Conservation (phyloP, 1,140 invertebrate genomes). For the Portunus trituberculatus region DNA sequence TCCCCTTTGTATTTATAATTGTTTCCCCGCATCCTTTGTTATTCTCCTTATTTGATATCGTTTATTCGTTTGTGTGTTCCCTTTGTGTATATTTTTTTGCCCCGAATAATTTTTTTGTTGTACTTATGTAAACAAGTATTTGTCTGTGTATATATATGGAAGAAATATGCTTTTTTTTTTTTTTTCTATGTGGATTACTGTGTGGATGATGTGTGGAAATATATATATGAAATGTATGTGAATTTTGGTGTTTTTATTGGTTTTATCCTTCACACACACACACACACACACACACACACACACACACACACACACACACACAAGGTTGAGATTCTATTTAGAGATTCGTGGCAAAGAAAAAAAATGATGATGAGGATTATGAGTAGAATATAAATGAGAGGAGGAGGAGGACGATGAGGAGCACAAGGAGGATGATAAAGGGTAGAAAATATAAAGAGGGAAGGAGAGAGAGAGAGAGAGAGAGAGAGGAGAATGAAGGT, state of each 20-base stretch:
- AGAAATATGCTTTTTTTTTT: neutral
- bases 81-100: neutral
- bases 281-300: conserved; percentile 38
- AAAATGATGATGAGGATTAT: neutral
- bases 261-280: neutral
- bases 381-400: neutral
- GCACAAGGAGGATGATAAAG: neutral
- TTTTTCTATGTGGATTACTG: neutral
- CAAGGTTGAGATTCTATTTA: too few species aligned
- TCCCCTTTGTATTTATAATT: neutral
- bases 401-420: neutral
- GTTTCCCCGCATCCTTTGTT: neutral
- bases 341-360: too few species aligned
- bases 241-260: neutral
- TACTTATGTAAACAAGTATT: conserved; percentile 44
- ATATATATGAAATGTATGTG: conserved; percentile 25
- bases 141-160: conserved; percentile 40
- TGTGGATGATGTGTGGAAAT: neutral
- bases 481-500: neutral
- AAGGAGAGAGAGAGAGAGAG: neutral
- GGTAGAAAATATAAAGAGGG: neutral
- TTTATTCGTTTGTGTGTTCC: neutral
- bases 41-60: neutral
- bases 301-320: conserved; percentile 36
- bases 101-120: neutral